These are phyloP conservation scores for Drosophila birchii DNA, from an alignment of 2,888 invertebrate species.

Conservation along the genomic window DNA sequence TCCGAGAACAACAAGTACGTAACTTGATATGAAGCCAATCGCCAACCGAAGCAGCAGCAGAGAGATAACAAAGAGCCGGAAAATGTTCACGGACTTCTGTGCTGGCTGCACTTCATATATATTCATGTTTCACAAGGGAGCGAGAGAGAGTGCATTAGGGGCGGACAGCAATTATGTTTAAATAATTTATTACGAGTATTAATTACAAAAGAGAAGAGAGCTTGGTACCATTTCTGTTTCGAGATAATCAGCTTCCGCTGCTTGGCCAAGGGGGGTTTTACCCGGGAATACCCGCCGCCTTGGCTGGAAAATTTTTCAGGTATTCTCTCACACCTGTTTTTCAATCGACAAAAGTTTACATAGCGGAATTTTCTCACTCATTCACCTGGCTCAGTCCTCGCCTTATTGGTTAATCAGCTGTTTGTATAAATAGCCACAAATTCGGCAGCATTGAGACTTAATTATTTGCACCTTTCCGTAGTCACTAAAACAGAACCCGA, in stretches of 20 bases:
- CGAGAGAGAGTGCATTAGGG: slow-evolving; percentile 19
- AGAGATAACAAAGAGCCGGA: slow-evolving; percentile 41
- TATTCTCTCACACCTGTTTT: slow-evolving; percentile 32
- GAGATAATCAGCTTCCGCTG: slow-evolving; percentile 37
- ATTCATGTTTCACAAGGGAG: slow-evolving; percentile 35
- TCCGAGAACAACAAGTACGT: slow-evolving; percentile 58
- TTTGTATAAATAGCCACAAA: slow-evolving; percentile 37
- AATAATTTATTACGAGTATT: slow-evolving; percentile 75
- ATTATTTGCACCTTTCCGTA: slow-evolving; percentile 63
- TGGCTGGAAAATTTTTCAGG: neutral
- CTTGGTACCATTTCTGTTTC: neutral
- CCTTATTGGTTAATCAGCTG: slow-evolving; percentile 45
- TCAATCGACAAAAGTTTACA: slow-evolving; percentile 3
- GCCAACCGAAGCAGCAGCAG: slow-evolving; percentile 44
- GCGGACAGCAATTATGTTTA: slow-evolving; percentile 60
- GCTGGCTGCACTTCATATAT: slow-evolving; percentile 16
- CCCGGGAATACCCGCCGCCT: neutral
- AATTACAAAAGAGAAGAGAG: slow-evolving; percentile 53
- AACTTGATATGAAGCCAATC: slow-evolving; percentile 70
- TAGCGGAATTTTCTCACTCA: slow-evolving; percentile 15
- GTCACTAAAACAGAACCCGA: slow-evolving; percentile 66
- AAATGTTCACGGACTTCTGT: slow-evolving; percentile 17
- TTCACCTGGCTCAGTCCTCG: slow-evolving; percentile 12
- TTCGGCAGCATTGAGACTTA: slow-evolving; percentile 38
- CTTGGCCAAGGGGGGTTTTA: neutral